phyloP scores from a whole-genome alignment of 2,797 vertebrate species.

The Euthynnus affinis region DNA sequence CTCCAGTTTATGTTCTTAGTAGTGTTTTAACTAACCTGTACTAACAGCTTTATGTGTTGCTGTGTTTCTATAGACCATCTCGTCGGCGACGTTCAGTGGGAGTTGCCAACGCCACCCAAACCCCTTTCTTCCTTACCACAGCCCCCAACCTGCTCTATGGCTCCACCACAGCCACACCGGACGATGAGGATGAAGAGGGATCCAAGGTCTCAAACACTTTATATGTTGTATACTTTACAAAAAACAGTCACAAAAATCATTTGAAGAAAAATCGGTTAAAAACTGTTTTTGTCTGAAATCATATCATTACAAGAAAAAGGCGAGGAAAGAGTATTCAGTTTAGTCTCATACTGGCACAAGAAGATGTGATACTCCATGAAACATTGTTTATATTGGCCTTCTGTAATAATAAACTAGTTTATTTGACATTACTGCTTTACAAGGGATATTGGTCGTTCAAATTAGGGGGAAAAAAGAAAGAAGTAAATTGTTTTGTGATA shows the following conservation, averaged over 20 bases:
- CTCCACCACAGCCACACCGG: conserved; percentile 72
- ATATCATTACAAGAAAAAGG: not conserved
- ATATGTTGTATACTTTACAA: not conserved
- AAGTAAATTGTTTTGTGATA: not conserved
- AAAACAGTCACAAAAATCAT: not conserved
- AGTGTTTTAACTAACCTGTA: not conserved
- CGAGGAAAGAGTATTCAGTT: not conserved
- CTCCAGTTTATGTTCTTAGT: not conserved
- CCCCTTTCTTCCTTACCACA: conserved; percentile 73
- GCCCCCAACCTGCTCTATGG: conserved; percentile 66
- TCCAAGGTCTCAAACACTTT: conserved; percentile 66
- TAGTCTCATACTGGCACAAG: not conserved
- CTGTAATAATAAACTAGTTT: not conserved
- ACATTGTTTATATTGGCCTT: not conserved
- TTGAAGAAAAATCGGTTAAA: not conserved
- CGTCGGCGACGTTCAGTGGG: conserved; percentile 91
- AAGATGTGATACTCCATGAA: not conserved
- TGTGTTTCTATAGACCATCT: conserved; percentile 83
- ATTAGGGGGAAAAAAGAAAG: not conserved
- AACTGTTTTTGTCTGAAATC: not conserved
- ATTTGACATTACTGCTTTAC: not conserved
- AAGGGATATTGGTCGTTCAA: not conserved
- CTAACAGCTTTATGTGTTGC: conserved; percentile 19
- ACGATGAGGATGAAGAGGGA: conserved; percentile 79
- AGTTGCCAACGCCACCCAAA: conserved; percentile 85